phyloP scores from a whole-genome alignment of 2,113 vertebrate genomes.

The Spea bombifrons region DNA sequence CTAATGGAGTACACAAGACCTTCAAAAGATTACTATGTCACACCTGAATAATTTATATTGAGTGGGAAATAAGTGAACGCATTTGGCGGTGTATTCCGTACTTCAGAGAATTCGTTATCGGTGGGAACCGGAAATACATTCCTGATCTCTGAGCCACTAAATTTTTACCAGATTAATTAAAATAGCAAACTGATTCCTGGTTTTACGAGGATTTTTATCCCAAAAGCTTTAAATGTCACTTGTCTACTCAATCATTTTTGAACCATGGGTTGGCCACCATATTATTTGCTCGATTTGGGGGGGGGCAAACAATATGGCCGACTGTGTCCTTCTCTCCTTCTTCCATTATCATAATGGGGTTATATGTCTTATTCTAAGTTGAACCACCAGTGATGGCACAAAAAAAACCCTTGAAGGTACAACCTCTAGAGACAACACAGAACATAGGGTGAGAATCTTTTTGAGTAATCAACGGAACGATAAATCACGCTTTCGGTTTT shows the following conservation, averaged over 20 bases:
- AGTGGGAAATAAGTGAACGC: too few species aligned
- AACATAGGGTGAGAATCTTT: slow-evolving; percentile 15
- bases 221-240: background rate
- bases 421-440: slow-evolving; percentile 17
- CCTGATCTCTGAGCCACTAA: too few species aligned
- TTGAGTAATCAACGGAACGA: slow-evolving; percentile 20
- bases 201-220: background rate
- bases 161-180: too few species aligned
- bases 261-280: background rate
- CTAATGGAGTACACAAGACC: too few species aligned
- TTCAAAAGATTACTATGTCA: too few species aligned
- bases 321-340: slow-evolving; percentile 34
- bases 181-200: too few species aligned
- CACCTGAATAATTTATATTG: too few species aligned
- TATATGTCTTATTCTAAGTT: background rate
- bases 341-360: background rate
- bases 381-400: slow-evolving; percentile 17
- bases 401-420: slow-evolving; percentile 25
- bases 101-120: too few species aligned
- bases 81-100: too few species aligned
- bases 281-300: background rate
- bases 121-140: too few species aligned
- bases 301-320: background rate
- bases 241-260: background rate
- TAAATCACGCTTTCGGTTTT: slow-evolving; percentile 8